Evolutionary conservation across 2,888 invertebrate species (phyloP), one percentile per base, ranked within the genome.

Genomic region (Cremastobaeus sp.): DNA sequence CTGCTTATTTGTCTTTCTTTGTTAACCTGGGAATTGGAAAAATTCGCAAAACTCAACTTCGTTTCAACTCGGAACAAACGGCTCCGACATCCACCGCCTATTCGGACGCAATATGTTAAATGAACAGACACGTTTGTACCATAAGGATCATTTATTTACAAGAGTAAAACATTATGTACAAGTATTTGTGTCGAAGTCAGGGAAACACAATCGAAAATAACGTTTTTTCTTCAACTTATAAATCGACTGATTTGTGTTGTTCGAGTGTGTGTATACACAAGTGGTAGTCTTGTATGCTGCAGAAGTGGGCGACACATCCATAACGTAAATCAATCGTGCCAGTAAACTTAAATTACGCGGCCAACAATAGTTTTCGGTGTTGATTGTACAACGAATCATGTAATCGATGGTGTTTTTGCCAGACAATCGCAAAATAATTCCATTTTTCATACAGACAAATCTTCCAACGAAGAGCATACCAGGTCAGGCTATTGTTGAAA

Each of bases 111-210:
- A n/a, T n/a, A n/a, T n/a, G n/a, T n/a, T 20, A n/a, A 65, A 39
- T 34, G 28, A 41, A 50, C 4, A 30, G 8, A 65, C 35, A 37
- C 34, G 21, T 39, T 28, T 57, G 21, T 74, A 55, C 59, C 78
- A 72, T 84, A 81, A 83, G 85, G 86, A 84, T 86, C 84, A 81
- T 87, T 87, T 87, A 87, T 87, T 87, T 87, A 87, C 86, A 87
- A 87, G 86, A 86, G 86, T 87, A 85, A 86, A 87, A 87, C 84
- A 85, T 85, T 87, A 86, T 87, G 81, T 86, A 87, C 86, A 87
- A 86, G 84, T 82, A 82, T 80, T 81, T 80, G 78, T 82, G 68
- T 69, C 59, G 74, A 73, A 77, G 73, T 39, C 21, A 50, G 60
- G 25, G 54, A 50, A 65, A 69, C 69, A 69, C 69, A 70, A 65